phyloP scores from a whole-genome alignment of 1,140 invertebrate genomes.

The Heliconius eleuchia region DNA sequence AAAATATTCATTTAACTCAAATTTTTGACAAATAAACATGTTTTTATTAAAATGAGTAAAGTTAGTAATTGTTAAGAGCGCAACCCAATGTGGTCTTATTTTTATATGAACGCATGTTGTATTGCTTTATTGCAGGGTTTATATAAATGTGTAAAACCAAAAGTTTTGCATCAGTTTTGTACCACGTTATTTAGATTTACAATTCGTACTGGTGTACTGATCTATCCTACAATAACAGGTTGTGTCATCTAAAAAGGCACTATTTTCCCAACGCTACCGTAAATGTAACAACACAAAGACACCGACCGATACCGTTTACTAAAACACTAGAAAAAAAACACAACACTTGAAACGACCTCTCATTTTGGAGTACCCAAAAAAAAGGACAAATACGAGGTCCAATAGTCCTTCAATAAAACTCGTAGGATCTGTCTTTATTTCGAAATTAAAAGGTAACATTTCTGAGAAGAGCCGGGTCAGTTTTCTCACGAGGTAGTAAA shows the following conservation, averaged over 20 bases:
- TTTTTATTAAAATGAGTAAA: too few relatives aligned
- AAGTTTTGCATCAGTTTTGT: too few relatives aligned
- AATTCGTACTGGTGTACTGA: not conserved
- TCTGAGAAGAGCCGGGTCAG: slow-evolving; percentile 58
- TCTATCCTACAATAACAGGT: not conserved
- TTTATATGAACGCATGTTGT: too few relatives aligned
- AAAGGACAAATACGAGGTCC: slow-evolving; percentile 61
- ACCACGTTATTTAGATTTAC: not conserved
- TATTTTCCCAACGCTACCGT: slow-evolving; percentile 49
- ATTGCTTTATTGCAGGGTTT: too few relatives aligned
- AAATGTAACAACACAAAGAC: slow-evolving; percentile 43
- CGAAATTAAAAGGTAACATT: slow-evolving; percentile 67
- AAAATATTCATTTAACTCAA: too few relatives aligned
- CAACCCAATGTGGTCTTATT: too few relatives aligned
- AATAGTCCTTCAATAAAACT: slow-evolving; percentile 72
- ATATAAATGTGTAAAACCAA: too few relatives aligned
- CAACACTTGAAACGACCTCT: slow-evolving; percentile 45
- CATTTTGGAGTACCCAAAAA: slow-evolving; percentile 61
- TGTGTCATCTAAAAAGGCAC: slow-evolving; percentile 32
- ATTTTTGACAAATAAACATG: too few relatives aligned
- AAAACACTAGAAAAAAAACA: slow-evolving; percentile 50
- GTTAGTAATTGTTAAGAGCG: too few relatives aligned
- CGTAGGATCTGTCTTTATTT: slow-evolving; percentile 66
- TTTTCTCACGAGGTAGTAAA: slow-evolving; percentile 70
- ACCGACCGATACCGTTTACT: slow-evolving; percentile 52